Evolutionary conservation across 2,113 vertebrate species (phyloP), one percentile per base, ranked within the genome.

Genomic region (Mormyrus iriodes): DNA sequence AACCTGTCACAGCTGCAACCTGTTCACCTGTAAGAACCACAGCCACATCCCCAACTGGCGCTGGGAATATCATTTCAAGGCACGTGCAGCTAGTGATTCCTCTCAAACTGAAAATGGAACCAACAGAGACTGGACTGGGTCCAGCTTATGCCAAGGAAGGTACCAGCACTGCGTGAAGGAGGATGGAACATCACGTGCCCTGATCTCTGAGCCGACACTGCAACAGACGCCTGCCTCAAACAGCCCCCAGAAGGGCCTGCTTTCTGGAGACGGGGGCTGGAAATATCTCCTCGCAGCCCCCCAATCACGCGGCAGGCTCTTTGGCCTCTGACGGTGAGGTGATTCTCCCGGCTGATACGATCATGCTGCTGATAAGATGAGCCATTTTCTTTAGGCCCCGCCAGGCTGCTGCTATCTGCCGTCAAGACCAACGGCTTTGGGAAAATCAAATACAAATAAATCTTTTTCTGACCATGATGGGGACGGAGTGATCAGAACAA

Each of bases 241-340:
- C 42, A 46, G 55, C 12, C 48, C 76, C 42, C 48, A 86, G 7
- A 73, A 58, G 12, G 19, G 24, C 8, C 10, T 87, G 65, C 49
- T 48, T 24, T n/a, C 46, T 19, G 44, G 84, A 49, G 42, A 76
- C 44, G 65, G n/a, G 85, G 35, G 13, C 4, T 17, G 61, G 35
- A 73, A 83, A 86, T 53, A 65, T 65, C 24, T 35, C 13, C 15
- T 24, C 69, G 9, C 88, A 24, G 0, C 55, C 88, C 88, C 89
- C 93, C 89, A 92, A 79, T 87, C 49, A 87, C 49, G 55, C 89
- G 65, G 88, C 6, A 89, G 85, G 42, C 88, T 91, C 89, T 89
- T 84, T 85, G n/a, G 85, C 87, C 87, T 35, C 31, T 49, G 65
- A 83, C 17, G 51, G 90, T 90, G 91, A 87, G 24, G 76, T 3